Evolutionary conservation across 2,113 vertebrate genomes (phyloP), one percentile per base, ranked within the genome.

Genomic region (Girardinichthys multiradiatus): DNA sequence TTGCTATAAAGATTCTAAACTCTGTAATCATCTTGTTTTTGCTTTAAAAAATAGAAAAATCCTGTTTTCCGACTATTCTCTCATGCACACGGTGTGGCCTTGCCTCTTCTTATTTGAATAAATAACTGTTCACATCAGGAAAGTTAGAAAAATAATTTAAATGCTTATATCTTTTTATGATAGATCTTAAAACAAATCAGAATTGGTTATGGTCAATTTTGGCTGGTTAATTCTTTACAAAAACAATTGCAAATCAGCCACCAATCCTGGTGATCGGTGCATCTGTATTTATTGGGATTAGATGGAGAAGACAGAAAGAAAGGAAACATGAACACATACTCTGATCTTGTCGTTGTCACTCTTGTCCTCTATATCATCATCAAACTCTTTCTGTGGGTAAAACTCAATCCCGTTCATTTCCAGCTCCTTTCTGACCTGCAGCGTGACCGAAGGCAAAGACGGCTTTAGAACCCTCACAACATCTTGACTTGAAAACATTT

Each of bases 271-370:
- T 45, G 17, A 19, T 19, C 1, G 42, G 42, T 45, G 14, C 42
- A 45, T 45, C 42, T 45, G 42, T 45, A 45, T 19, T n/a, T 17
- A 54, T 9, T 51, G 45, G 45, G 45, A 51, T 54, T n/a, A 54
- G 24, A 54, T n/a, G 24, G 48, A 54, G 9, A n/a, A 54, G 48
- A 54, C 7, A 54, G 2, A 60, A 21, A 39, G 48, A 33, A 39
- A 58, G 13, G 21, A 51, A 78, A 51, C 2, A 54, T 7, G 24
- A 64, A 12, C 48, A 83, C 95, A 5, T 80, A 99, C 98, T 94
- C 98, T 95, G 91, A 99, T 98, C 91, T 98, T 98, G 94, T 99
- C 97, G 0, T 99, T 99, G 84, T 99, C 98, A 19, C 95, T 96
- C 92, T 98, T 99, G 91, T 99, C 98, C 78, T 99, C 97, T 94